phyloP scores from a whole-genome alignment of 2,113 vertebrate species.

The Eretmochelys imbricata region DNA sequence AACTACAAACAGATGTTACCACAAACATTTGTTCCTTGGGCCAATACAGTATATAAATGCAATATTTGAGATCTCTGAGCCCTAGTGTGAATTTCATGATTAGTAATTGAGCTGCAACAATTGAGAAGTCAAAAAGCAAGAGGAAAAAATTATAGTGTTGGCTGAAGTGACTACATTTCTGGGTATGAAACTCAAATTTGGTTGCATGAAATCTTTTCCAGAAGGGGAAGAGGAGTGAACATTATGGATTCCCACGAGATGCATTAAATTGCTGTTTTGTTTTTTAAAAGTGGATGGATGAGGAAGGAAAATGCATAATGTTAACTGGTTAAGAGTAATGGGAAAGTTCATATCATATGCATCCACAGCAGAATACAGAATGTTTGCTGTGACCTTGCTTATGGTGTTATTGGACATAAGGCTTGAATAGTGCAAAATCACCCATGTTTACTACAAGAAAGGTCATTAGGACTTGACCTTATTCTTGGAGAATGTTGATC shows the following conservation, averaged over 20 bases:
- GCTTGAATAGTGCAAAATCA: neutral
- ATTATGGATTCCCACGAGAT: neutral
- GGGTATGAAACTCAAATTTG: neutral
- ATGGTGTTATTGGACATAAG: constrained; percentile 17
- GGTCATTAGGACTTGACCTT: neutral
- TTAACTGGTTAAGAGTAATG: neutral
- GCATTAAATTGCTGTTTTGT: constrained; percentile 12
- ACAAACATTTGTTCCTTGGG: neutral
- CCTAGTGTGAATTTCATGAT: neutral
- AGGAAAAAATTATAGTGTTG: neutral
- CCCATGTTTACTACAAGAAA: neutral
- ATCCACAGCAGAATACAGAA: constrained; percentile 23
- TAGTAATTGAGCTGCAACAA: neutral
- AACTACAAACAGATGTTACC: neutral
- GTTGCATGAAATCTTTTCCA: neutral
- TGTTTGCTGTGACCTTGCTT: constrained; percentile 28
- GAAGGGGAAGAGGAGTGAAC: neutral
- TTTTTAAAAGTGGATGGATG: neutral
- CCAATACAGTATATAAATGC: neutral
- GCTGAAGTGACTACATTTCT: neutral
- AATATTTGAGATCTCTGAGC: neutral
- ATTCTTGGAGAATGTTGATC: neutral
- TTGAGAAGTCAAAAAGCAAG: neutral
- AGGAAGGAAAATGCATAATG: neutral
- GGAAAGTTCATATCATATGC: neutral